Evolutionary conservation across 2,797 vertebrate genomes (phyloP).

Genomic region (Coranthus polyacanthus): DNA sequence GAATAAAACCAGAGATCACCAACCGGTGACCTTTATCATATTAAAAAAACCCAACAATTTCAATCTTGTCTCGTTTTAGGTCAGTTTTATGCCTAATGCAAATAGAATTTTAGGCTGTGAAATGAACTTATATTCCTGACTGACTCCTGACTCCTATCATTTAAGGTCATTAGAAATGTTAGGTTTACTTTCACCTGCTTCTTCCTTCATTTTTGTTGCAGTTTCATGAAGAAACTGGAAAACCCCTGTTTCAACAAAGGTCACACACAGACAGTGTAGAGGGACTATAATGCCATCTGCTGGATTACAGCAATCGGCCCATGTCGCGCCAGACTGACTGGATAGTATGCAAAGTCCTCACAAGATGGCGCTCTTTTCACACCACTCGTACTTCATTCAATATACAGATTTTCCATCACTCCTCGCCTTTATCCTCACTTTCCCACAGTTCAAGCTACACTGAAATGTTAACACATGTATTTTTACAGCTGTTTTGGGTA

Average conservation of each 20-base stretch:
- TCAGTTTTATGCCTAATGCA: neutral
- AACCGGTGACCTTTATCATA: no score
- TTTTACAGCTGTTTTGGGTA: conserved; percentile 56
- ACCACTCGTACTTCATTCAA: neutral
- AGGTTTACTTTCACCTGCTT: conserved; percentile 15
- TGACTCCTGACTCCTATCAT: neutral
- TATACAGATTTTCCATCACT: no score
- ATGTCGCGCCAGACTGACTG: fast-evolving
- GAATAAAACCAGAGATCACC: neutral
- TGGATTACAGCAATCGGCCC: conserved; percentile 28
- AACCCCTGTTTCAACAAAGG: conserved; percentile 36
- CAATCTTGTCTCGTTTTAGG: no score
- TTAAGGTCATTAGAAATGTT: no score
- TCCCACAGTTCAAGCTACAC: conserved; percentile 40
- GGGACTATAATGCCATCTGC: conserved; percentile 64
- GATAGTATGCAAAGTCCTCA: conserved; percentile 2
- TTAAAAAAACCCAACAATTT: no score
- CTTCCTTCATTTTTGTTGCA: conserved; percentile 14
- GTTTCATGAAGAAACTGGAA: conserved; percentile 64
- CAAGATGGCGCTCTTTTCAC: conserved; percentile 56
- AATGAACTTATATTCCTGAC: neutral
- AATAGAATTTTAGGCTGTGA: no score
- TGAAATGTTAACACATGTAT: conserved; percentile 45
- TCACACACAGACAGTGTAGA: neutral
- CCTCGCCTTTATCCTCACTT: conserved; percentile 5